Conservation (phyloP, 1,140 invertebrate species). For the Lerema accius region DNA sequence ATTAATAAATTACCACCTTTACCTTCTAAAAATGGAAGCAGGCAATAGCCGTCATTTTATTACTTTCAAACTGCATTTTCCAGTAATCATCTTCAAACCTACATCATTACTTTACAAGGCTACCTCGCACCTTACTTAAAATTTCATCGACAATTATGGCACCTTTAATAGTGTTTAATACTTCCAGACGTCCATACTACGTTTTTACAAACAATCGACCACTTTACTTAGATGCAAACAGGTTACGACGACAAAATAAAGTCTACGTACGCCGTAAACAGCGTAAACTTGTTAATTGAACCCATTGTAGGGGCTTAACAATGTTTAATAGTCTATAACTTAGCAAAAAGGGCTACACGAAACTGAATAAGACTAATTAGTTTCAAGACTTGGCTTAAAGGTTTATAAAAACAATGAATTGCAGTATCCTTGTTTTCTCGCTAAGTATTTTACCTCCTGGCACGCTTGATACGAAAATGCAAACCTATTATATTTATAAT, state of each 20-base stretch:
- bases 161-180: slow-evolving; percentile 3
- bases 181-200: background rate
- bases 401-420: too few relatives aligned
- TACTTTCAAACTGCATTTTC: too few relatives aligned
- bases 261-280: slow-evolving; percentile 16
- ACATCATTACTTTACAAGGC: background rate
- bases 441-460: too few relatives aligned
- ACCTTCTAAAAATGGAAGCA: too few relatives aligned
- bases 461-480: too few relatives aligned
- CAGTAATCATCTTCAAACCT: background rate
- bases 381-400: background rate
- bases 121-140: background rate
- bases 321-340: slow-evolving; percentile 29
- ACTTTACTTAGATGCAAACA: slow-evolving; percentile 5
- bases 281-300: slow-evolving; percentile 22
- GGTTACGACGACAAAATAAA: slow-evolving; percentile 13
- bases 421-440: too few relatives aligned
- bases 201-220: slow-evolving; percentile 2
- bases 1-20: too few relatives aligned
- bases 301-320: slow-evolving; percentile 19
- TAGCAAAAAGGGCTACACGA: slow-evolving; percentile 20
- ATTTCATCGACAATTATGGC: background rate
- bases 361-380: slow-evolving; percentile 29
- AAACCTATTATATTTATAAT: too few relatives aligned
- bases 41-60: too few relatives aligned